These are phyloP conservation scores for Sternotherus odoratus DNA, from an alignment of 2,797 vertebrate species.

Conservation along the genomic window DNA sequence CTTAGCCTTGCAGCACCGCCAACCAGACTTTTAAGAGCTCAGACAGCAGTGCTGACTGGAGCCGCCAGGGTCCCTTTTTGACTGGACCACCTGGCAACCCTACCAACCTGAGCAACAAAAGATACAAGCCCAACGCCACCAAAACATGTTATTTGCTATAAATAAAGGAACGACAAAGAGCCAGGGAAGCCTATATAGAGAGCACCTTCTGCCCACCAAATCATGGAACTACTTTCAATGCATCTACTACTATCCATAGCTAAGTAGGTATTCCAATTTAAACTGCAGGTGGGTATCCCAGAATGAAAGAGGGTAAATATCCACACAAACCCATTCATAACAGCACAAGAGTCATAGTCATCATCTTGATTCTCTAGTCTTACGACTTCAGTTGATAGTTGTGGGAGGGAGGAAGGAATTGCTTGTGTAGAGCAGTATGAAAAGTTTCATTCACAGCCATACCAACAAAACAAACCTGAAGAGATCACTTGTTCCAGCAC, in stretches of 20 bases:
- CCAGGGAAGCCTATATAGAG: neutral
- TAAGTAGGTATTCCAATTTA: neutral
- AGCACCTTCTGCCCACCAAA: neutral
- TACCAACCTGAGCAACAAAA: neutral
- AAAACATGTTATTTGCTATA: neutral
- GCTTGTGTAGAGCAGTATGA: neutral
- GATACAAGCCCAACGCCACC: neutral
- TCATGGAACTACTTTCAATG: neutral
- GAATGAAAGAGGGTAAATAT: neutral
- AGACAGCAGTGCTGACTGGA: no score
- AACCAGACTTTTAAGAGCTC: no score
- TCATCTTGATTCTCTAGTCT: neutral
- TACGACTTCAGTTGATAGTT: neutral
- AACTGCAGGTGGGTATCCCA: neutral
- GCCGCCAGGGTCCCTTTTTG: no score
- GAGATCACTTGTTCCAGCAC: neutral
- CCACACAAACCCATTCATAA: neutral
- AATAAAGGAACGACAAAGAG: slow-evolving; percentile 8
- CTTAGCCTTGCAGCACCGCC: no score
- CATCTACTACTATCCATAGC: neutral
- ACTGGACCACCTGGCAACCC: no score
- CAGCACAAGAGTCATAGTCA: neutral
- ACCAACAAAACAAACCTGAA: neutral
- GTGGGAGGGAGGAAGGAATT: neutral
- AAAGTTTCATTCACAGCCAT: neutral